Conservation (phyloP, 2,888 invertebrate genomes). For the Trichacis sp. region DNA sequence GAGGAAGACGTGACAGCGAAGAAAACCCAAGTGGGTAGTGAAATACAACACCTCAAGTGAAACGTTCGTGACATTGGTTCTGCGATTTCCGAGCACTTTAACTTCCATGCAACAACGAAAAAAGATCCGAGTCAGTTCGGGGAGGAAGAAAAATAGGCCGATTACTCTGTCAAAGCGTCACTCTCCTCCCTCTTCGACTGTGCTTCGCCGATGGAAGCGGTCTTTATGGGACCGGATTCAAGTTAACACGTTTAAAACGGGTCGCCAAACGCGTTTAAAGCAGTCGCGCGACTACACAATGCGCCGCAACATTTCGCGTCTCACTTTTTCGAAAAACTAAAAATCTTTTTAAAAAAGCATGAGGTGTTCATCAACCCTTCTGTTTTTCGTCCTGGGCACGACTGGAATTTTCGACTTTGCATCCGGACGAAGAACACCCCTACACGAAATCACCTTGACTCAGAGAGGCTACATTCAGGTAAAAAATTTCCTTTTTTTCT, state of each 20-base stretch:
- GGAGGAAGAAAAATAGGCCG: background rate
- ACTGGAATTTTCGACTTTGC: background rate
- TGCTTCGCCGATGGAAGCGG: constrained; percentile 22
- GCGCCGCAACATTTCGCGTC: too few species aligned
- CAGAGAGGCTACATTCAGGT: constrained; percentile 81
- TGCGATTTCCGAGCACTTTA: too few species aligned
- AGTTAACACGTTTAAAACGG: constrained; percentile 42
- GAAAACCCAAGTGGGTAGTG: too few species aligned
- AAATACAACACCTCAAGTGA: too few species aligned
- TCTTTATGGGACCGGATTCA: constrained; percentile 34
- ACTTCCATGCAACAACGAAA: too few species aligned
- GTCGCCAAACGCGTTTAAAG: constrained; percentile 33
- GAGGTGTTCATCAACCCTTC: too few species aligned
- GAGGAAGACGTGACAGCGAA: too few species aligned
- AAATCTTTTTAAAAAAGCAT: too few species aligned
- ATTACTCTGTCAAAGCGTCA: constrained; percentile 37
- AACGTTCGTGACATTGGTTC: too few species aligned
- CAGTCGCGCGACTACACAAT: constrained; percentile 12
- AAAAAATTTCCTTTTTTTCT: constrained; percentile 29
- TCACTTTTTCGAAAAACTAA: too few species aligned
- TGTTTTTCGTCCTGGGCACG: too few species aligned
- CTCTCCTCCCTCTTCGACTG: constrained; percentile 20
- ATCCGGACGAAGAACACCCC: constrained; percentile 49
- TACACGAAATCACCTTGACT: constrained; percentile 75
- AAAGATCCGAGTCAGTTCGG: too few species aligned